Conservation (phyloP, 2,888 invertebrate genomes). For the Lasiommata megera region DNA sequence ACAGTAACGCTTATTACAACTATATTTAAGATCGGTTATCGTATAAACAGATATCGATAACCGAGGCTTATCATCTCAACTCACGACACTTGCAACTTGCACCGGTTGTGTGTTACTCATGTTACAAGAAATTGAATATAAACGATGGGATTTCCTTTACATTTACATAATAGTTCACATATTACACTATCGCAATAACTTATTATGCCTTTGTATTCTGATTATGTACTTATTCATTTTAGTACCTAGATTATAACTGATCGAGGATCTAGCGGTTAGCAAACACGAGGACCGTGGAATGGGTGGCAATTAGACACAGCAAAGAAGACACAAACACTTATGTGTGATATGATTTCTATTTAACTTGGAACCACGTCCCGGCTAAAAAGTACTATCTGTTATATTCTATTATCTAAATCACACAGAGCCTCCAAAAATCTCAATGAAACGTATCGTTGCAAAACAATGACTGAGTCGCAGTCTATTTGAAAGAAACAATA, state of each 20-base stretch:
- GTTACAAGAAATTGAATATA: constrained; percentile 23
- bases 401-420: background rate
- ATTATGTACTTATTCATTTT: too few species aligned
- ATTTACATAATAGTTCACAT: constrained; percentile 24
- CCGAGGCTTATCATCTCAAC: background rate
- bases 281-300: too few species aligned
- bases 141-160: constrained; percentile 27
- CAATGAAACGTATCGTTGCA: constrained; percentile 18
- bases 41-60: background rate
- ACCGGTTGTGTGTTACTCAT: constrained; percentile 15
- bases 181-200: constrained; percentile 16
- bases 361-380: too few species aligned
- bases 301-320: too few species aligned
- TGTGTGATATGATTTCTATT: too few species aligned
- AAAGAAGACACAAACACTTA: too few species aligned
- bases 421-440: constrained; percentile 7
- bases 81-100: constrained; percentile 15
- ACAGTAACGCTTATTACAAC: background rate
- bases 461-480: constrained; percentile 21
- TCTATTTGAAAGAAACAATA: constrained; percentile 32
- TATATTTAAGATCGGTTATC: background rate
- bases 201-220: constrained; percentile 1
- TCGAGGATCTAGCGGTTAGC: too few species aligned
- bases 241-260: too few species aligned
- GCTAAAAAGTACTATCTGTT: background rate